phyloP scores from a whole-genome alignment of 1,140 invertebrate genomes.

The Rhagoletis pomonella region DNA sequence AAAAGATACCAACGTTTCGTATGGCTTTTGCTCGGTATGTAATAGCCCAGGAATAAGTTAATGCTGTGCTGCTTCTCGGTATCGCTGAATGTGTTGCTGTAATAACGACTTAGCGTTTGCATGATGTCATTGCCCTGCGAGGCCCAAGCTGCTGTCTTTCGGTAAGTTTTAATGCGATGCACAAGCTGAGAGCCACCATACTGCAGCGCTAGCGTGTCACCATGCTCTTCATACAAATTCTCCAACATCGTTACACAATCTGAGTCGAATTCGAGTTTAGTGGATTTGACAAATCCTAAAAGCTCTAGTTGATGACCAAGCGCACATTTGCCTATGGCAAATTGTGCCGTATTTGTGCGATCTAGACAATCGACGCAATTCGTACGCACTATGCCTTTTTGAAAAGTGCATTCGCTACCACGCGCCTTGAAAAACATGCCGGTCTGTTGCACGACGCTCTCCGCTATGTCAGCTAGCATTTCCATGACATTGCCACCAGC shows the following conservation, averaged over 20 bases:
- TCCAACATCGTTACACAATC: constrained; percentile 96
- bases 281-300: constrained; percentile 89
- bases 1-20: constrained; percentile 62
- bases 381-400: constrained; percentile 95
- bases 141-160: constrained; percentile 97
- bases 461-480: constrained; percentile 90
- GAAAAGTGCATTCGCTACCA: constrained; percentile 76
- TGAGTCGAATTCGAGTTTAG: constrained; percentile 94
- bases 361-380: constrained; percentile 99
- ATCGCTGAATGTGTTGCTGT: constrained; percentile 99
- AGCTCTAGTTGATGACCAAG: constrained; percentile 92
- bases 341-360: constrained; percentile 99
- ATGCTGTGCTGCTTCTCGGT: constrained; percentile 99
- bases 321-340: constrained; percentile 98
- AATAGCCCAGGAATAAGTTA: constrained; percentile 97
- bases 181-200: constrained; percentile 99
- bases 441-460: constrained; percentile 88
- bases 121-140: constrained; percentile 99
- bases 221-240: constrained; percentile 98
- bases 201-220: constrained; percentile 97
- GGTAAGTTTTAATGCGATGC: constrained; percentile 86
- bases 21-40: constrained; percentile 81
- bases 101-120: constrained; percentile 98
- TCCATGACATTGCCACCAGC: constrained; percentile 73
- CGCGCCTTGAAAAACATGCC: constrained; percentile 85